Percentiles rank a stretch among this genome's conserved stretches.
phyloP scores from a whole-genome alignment of 2,797 vertebrate genomes.

The Anas bernieri region DNA sequence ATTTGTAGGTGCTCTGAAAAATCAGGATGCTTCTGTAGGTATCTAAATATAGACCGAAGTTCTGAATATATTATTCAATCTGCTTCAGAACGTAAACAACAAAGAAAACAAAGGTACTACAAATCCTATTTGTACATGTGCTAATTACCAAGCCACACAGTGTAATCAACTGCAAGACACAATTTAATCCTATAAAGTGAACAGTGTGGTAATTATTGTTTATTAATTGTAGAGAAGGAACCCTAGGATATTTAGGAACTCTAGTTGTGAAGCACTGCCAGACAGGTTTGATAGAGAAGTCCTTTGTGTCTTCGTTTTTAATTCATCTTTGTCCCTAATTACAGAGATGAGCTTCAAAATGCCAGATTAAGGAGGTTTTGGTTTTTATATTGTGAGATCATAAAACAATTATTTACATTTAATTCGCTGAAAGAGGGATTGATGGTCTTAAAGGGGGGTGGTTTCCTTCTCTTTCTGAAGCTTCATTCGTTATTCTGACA shows the following conservation, averaged over 20 bases:
- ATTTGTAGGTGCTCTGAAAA: conserved; percentile 47
- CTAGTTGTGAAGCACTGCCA: not conserved
- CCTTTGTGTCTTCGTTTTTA: not conserved
- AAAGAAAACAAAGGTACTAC: not conserved
- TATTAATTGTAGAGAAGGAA: not conserved
- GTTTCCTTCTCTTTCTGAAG: not conserved
- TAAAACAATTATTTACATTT: not conserved
- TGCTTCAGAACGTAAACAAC: conserved; percentile 9
- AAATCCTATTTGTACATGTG: conserved; percentile 8
- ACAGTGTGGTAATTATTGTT: conserved; percentile 4
- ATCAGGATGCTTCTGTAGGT: conserved; percentile 30
- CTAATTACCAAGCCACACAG: not conserved
- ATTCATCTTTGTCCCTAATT: not conserved
- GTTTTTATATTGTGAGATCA: not conserved
- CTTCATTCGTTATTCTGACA: conserved; percentile 37
- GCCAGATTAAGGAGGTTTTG: not conserved
- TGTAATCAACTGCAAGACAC: not conserved
- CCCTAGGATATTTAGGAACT: not conserved
- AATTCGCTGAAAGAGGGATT: not conserved
- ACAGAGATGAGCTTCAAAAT: not conserved
- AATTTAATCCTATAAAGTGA: not conserved
- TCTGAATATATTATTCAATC: conserved; percentile 23
- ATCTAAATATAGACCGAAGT: not conserved
- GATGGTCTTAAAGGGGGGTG: not conserved
- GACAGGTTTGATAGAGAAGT: not conserved